Percentiles rank a stretch among this genome's conserved stretches.
phyloP scores from a whole-genome alignment of 2,888 invertebrate genomes.

The Lasioglossum leucozonium region DNA sequence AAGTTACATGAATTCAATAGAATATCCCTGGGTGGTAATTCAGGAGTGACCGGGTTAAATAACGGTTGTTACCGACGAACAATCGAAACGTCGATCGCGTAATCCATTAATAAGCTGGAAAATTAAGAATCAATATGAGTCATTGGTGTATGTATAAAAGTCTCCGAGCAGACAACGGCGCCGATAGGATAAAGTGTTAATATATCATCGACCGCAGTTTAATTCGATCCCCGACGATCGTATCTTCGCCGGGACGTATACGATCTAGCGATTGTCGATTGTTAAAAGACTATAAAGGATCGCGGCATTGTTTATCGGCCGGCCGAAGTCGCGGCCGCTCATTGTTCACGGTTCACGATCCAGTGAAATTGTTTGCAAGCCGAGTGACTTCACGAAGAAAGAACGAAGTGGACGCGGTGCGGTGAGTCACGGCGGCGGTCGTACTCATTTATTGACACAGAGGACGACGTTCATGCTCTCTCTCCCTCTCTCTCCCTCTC shows the following conservation, averaged over 20 bases:
- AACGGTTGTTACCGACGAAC: not conserved
- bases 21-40: not conserved
- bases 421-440: conserved; percentile 40
- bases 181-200: conserved; percentile 5
- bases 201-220: not conserved
- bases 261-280: conserved; percentile 3
- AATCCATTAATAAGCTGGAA: conserved; percentile 1
- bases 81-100: not conserved
- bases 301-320: conserved; percentile 29
- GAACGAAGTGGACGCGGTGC: conserved; percentile 35
- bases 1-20: not conserved
- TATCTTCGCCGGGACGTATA: not conserved
- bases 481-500: not conserved
- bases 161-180: not conserved
- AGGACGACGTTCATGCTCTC: conserved; percentile 30
- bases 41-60: not conserved
- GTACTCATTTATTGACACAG: conserved; percentile 56
- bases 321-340: conserved; percentile 32
- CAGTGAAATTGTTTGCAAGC: conserved; percentile 45
- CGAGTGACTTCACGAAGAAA: conserved; percentile 54
- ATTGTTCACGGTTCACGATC: conserved; percentile 54
- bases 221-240: not conserved
- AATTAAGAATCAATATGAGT: conserved; percentile 1
- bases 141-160: not conserved
- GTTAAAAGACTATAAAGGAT: conserved; percentile 29